Evolutionary conservation across 1,140 invertebrate species (phyloP), one percentile per base, ranked within the genome.

Genomic region (Anastrepha ludens): DNA sequence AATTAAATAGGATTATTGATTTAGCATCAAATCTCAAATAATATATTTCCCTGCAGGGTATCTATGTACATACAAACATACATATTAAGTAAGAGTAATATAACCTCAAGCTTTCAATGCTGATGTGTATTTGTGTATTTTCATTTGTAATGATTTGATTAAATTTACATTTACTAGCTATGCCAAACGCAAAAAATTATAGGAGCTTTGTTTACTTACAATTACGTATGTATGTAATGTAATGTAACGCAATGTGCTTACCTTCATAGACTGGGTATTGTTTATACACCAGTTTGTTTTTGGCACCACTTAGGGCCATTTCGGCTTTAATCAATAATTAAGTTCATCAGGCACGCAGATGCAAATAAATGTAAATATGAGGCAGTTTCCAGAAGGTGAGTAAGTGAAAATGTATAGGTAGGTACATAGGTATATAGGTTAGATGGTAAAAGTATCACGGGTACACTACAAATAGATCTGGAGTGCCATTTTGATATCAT

Each of bases 131-230:
- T 6, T 55, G 47, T 81, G 74, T 55, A 81, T 81, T 55, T 81
- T 50, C 17, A 55, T 81, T 81, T 81, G 74, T 78, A 78, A 50
- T 50, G 47, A 81, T 81, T 81, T 81, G 74, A 78, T 78, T 81
- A 81, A 81, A 55, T 81, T 55, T 81, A 81, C 74, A 81, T 55
- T 81, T 20, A 6, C 7, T 11, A 55, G n/a, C 47, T 81, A 20
- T 9, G 29, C 8, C 7, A 7, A 70, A 55, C 47, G 44, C n/a
- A 55, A 50, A 74, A 74, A 74, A 39, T 15, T 55, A 17, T 81
- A 20, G 4, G 4, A 62, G 2, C 2, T 8, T 55, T 55, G 50
- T 55, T 55, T 11, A 55, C 50, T 11, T 55, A 2, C 11, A 55
- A 55, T 55, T 55, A 8, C 50, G 3, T 55, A 11, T 11, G 11